A percentile compares a stretch with the other conserved stretches of the same genome.
These are phyloP conservation scores for Mungos mungo DNA, from an alignment of 2,113 vertebrate genomes.

Conservation along the genomic window DNA sequence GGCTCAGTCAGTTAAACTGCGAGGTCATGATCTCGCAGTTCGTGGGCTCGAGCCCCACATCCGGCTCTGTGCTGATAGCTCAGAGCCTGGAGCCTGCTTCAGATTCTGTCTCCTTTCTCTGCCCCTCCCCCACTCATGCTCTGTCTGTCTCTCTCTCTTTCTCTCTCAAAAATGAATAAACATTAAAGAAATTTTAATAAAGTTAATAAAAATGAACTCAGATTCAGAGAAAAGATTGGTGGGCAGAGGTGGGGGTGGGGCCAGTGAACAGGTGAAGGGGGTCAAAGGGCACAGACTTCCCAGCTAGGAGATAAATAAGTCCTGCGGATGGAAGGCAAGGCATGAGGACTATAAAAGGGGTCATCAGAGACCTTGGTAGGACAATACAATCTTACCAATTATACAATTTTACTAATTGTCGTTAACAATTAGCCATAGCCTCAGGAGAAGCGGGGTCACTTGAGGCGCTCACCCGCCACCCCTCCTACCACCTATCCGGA, in stretches of 20 bases:
- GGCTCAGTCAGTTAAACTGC: too few species aligned
- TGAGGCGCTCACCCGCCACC: neutral
- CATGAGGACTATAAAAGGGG: neutral
- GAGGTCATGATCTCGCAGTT: too few species aligned
- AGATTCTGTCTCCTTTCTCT: too few species aligned
- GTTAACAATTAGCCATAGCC: neutral
- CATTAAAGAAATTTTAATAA: too few species aligned
- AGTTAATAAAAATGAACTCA: neutral
- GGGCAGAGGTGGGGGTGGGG: neutral
- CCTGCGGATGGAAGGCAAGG: neutral
- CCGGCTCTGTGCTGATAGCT: too few species aligned
- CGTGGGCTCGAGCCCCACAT: too few species aligned
- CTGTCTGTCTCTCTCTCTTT: too few species aligned
- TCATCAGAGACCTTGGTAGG: neutral
- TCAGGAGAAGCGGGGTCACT: neutral
- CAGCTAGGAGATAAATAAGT: neutral
- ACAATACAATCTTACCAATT: neutral
- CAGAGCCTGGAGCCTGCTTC: too few species aligned
- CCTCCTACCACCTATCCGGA: neutral
- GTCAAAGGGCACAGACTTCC: neutral
- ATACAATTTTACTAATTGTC: neutral
- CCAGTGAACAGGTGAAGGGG: too few species aligned
- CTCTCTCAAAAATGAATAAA: too few species aligned
- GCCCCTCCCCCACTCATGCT: too few species aligned
- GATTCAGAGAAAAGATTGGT: neutral